Evolutionary conservation across 2,888 invertebrate genomes (phyloP).

Genomic region (Andrena hattorfiana): DNA sequence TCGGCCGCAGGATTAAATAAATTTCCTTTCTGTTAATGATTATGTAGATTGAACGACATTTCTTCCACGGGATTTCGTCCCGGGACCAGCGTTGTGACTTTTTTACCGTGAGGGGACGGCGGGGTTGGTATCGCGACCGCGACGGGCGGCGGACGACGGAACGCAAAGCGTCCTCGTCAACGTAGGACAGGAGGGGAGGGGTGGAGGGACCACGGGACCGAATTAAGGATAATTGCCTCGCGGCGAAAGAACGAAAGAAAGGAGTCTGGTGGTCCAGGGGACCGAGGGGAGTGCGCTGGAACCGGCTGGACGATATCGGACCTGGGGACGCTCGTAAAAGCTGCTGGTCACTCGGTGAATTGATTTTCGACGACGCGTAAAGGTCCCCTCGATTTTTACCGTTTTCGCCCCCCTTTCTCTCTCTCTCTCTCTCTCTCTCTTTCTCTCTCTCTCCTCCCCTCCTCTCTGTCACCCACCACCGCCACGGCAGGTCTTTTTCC

Average conservation of each 20-base stretch:
- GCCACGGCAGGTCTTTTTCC: neutral
- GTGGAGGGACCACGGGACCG: slow-evolving; percentile 64
- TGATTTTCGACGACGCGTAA: slow-evolving; percentile 60
- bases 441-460: neutral
- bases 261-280: slow-evolving; percentile 21
- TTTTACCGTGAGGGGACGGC: slow-evolving; percentile 40
- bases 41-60: slow-evolving; percentile 84
- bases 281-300: slow-evolving; percentile 39
- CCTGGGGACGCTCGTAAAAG: slow-evolving; percentile 50
- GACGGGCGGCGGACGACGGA: neutral
- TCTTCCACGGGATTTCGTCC: slow-evolving; percentile 67
- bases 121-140: slow-evolving; percentile 38
- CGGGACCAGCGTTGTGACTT: slow-evolving; percentile 53
- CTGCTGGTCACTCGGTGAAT: slow-evolving; percentile 60
- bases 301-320: slow-evolving; percentile 63
- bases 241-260: slow-evolving; percentile 61
- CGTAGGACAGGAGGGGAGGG: neutral
- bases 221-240: slow-evolving; percentile 80
- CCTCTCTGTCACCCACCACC: neutral
- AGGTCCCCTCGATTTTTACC: slow-evolving; percentile 20
- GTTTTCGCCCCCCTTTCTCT: slow-evolving; percentile 2
- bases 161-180: slow-evolving; percentile 18
- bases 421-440: neutral
- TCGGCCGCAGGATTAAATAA: slow-evolving; percentile 81
- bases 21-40: slow-evolving; percentile 84